Evolutionary conservation across 2,888 invertebrate species (phyloP), one percentile per base, ranked within the genome.

Genomic region (Monopis laevigella): DNA sequence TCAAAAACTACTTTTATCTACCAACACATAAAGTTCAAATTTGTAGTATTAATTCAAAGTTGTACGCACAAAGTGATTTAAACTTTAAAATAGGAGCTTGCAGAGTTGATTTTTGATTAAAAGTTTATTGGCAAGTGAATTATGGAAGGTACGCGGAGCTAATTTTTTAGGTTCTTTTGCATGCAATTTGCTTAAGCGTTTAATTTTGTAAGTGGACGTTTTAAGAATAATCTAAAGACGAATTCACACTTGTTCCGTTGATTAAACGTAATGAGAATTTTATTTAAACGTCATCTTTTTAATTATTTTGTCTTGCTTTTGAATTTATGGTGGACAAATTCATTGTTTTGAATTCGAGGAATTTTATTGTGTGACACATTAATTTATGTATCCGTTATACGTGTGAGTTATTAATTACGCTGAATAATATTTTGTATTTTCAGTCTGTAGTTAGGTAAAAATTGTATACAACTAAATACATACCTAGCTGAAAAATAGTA

Each of bases 121-220:
- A 21, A 11, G 13, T 19, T 12, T 12, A 16, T 36, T 19, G 11
- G 21, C 21, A 34, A 36, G 36, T 36, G 36, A 21, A 36, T 36
- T 36, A 36, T 21, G 36, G 36, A 21, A 21, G 36, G 14, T 21
- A 36, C 36, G 36, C 21, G 36, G 21, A 19, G 36, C 21, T 19
- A 36, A 21, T 21, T 36, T 36, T 36, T 36, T 19, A 11, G 36
- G 19, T 36, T 8, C 13, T 36, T 36, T 36, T 36, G 19, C 36
- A 58, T 54, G 54, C 55, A 53, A 63, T 62, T 64, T 55, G 49
- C 53, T 55, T 56, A 56, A 59, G 57, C 55, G 51, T 62, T 63
- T 59, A 59, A 62, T 62, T 60, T 52, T 51, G 46, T 45, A 51
- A 36, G 36, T 36, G 21, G 36, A 36, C 32, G 32, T 12, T 16